A percentile compares a stretch with the other conserved stretches of the same genome.
Evolutionary conservation across 2,888 invertebrate species (phyloP).

Genomic region (Acronicta leporina): DNA sequence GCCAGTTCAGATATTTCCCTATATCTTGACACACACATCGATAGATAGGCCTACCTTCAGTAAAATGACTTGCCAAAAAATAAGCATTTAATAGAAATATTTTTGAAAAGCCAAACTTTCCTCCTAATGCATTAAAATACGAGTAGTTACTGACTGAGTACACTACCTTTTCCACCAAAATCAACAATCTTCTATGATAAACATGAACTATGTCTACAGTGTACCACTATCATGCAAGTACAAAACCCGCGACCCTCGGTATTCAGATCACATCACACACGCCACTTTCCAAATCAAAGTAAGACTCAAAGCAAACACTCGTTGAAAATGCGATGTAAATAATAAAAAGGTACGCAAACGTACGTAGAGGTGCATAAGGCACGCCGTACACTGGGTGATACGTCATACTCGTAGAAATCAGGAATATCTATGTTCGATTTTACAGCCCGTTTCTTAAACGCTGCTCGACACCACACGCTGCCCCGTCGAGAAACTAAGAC

Average conservation of each 20-base stretch:
- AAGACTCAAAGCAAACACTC: conserved; percentile 86
- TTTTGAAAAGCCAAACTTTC: too few species aligned
- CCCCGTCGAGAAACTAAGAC: too few species aligned
- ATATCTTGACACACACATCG: too few species aligned
- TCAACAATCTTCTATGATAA: conserved; percentile 17
- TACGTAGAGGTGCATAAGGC: conserved; percentile 60
- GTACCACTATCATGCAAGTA: conserved; percentile 28
- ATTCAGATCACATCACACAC: conserved; percentile 86
- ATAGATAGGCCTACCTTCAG: too few species aligned
- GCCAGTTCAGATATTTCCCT: too few species aligned
- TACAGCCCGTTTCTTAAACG: too few species aligned
- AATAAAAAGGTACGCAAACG: conserved; percentile 81
- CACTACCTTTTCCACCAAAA: conserved; percentile 16
- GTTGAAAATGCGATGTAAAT: conserved; percentile 88
- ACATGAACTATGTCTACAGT: conserved; percentile 32
- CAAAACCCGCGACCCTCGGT: conserved; percentile 58
- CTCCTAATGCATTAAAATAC: too few species aligned
- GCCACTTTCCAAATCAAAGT: conserved; percentile 88
- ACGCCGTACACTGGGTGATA: background rate
- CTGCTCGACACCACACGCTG: too few species aligned
- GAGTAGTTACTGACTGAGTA: background rate
- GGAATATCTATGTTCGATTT: too few species aligned
- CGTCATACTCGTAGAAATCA: background rate
- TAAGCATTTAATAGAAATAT: too few species aligned
- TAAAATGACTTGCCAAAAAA: too few species aligned